These are phyloP conservation scores for Pentalonia nigronervosa DNA, from an alignment of 1,140 invertebrate genomes.

Conservation along the genomic window DNA sequence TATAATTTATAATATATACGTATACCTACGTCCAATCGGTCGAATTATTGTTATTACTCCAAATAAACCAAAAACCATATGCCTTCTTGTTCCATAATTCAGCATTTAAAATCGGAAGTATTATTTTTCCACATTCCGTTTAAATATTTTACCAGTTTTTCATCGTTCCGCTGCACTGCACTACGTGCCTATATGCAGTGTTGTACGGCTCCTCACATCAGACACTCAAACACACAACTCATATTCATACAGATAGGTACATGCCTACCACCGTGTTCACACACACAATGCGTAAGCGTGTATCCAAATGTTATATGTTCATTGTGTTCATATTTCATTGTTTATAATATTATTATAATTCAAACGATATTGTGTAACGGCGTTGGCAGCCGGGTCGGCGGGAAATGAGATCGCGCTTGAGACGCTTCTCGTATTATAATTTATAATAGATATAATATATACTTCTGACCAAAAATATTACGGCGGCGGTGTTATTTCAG, in stretches of 20 bases:
- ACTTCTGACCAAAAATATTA: background rate
- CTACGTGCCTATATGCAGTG: background rate
- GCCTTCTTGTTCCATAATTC: too few relatives aligned
- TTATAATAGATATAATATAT: background rate
- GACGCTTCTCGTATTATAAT: background rate
- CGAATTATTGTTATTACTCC: too few relatives aligned
- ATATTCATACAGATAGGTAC: too few relatives aligned
- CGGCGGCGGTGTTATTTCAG: background rate
- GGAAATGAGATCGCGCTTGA: background rate
- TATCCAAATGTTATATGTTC: background rate
- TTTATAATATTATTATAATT: background rate
- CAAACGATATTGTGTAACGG: background rate
- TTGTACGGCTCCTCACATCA: too few relatives aligned
- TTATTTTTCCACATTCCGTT: too few relatives aligned
- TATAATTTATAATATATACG: too few relatives aligned
- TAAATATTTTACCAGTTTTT: background rate
- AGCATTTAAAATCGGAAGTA: too few relatives aligned
- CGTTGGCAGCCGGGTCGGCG: background rate
- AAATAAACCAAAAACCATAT: too few relatives aligned
- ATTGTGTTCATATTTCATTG: background rate
- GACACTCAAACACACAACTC: too few relatives aligned
- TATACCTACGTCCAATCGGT: too few relatives aligned
- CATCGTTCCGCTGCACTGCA: background rate
- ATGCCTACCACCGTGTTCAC: too few relatives aligned
- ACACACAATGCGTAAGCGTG: too few relatives aligned